Percentiles rank a stretch among this genome's conserved stretches.
Evolutionary conservation across 2,113 vertebrate species (phyloP).

Genomic region (Podarcis raffonei): DNA sequence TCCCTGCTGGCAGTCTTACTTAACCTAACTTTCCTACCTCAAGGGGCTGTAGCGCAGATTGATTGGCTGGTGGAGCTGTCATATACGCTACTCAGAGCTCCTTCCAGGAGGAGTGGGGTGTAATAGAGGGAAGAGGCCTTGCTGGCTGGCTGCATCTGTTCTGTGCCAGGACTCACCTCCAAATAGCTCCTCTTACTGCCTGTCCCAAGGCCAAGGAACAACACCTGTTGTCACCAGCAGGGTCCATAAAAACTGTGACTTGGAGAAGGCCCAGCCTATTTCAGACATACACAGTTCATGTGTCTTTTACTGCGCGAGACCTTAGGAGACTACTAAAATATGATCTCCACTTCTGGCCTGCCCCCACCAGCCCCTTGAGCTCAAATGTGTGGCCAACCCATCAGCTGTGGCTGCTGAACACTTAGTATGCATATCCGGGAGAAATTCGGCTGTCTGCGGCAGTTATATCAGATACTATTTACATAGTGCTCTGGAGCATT

Average conservation of each 20-base stretch:
- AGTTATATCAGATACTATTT: background rate
- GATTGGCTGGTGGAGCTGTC: no score
- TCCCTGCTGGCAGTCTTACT: background rate
- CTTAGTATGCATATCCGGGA: background rate
- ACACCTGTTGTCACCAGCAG: background rate
- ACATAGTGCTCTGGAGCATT: background rate
- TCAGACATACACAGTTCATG: background rate
- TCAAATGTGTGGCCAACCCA: no score
- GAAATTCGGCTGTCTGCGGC: background rate
- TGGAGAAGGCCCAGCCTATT: background rate
- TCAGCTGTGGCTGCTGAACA: background rate
- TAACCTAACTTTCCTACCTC: background rate
- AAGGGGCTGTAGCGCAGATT: background rate
- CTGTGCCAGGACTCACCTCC: background rate
- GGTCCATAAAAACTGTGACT: background rate
- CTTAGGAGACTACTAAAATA: background rate
- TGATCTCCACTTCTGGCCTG: background rate
- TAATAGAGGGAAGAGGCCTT: background rate
- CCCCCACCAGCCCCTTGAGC: background rate
- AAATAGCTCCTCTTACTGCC: background rate
- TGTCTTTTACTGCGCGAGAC: background rate
- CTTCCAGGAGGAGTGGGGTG: fast-evolving
- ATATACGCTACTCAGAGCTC: background rate
- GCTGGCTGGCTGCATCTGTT: background rate
- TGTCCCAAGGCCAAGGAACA: background rate